phyloP scores from a whole-genome alignment of 2,888 invertebrate species.

The Cryptocheilus praepositus region DNA sequence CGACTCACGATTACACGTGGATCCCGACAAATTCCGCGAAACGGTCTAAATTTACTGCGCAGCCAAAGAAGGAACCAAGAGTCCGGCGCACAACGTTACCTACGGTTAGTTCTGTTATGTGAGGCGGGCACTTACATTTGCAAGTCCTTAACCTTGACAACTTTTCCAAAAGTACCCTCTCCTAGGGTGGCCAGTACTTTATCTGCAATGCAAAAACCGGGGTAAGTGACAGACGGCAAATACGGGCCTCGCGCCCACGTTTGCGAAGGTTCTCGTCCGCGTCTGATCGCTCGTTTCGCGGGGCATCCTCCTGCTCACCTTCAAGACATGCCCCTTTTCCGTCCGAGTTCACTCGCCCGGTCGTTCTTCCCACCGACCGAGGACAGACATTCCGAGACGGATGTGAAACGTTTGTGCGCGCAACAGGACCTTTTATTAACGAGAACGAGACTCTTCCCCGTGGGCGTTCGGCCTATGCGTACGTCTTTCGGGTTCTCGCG shows the following conservation, averaged over 20 bases:
- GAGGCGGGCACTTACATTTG: conserved; percentile 85
- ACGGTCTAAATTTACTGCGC: no score
- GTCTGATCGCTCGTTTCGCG: conserved; percentile 16
- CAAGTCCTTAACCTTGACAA: conserved; percentile 98
- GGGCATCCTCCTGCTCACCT: conserved; percentile 41
- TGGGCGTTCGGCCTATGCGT: conserved; percentile 34
- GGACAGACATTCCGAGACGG: no score
- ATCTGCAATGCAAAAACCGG: conserved; percentile 89
- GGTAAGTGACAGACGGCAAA: conserved; percentile 58
- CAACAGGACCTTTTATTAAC: conserved; percentile 20
- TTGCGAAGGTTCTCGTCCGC: conserved; percentile 32
- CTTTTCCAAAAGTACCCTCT: conserved; percentile 99
- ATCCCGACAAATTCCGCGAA: no score
- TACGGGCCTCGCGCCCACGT: conserved; percentile 62
- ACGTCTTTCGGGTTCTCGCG: neutral
- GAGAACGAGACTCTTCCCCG: conserved; percentile 35
- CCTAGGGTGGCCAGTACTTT: conserved; percentile 98
- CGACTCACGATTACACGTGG: no score
- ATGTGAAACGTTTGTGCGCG: no score
- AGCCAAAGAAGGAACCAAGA: neutral
- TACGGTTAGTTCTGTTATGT: conserved; percentile 41
- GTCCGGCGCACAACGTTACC: conserved; percentile 42
- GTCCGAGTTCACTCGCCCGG: neutral
- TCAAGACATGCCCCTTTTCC: conserved; percentile 32
- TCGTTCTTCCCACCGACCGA: neutral